Evolutionary conservation across 2,113 vertebrate species (phyloP), one percentile per base, ranked within the genome.

Genomic region (Beaufortia kweichowensis): DNA sequence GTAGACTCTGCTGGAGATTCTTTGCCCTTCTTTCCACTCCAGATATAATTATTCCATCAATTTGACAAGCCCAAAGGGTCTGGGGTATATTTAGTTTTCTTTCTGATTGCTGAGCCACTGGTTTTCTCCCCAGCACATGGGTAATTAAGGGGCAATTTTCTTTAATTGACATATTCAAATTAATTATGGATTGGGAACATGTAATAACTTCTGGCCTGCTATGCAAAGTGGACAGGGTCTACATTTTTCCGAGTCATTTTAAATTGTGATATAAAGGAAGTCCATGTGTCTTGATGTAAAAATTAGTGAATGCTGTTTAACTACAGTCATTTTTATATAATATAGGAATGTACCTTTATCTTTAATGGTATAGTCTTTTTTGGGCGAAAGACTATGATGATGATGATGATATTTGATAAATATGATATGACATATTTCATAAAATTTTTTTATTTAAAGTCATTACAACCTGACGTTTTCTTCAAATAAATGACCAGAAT

Each of bases 41-140:
- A 67, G 61, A 72, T 82, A 76, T 78, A 82, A 84, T 84, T 79
- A 82, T 78, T 76, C 71, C 71, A 74, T 82, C 78, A 82, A n/a
- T 76, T 59, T 75, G 60, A 75, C 74, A 80, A 60, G 78, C 75
- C 63, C 64, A 65, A 29, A 65, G 63, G 67, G 57, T 39, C 65
- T 7, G 23, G 31, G 65, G 64, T 84, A 82, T 82, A 76, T 81
- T 80, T 84, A 79, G 71, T 33, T 81, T 72, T 56, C 61, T 73
- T 55, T 72, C 21, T 66, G 21, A 12, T 76, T 33, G 71, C 48
- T 43, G n/a, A 75, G 43, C 19, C 68, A 33, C 46, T 76, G 67
- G 66, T 59, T 83, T 79, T 79, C 66, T 74, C 73, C 72, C 33
- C 61, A 81, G 62, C 68, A 68, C 72, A 76, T 70, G 65, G 59